phyloP scores from a whole-genome alignment of 1,140 invertebrate genomes.

The Ganaspis sp. region DNA sequence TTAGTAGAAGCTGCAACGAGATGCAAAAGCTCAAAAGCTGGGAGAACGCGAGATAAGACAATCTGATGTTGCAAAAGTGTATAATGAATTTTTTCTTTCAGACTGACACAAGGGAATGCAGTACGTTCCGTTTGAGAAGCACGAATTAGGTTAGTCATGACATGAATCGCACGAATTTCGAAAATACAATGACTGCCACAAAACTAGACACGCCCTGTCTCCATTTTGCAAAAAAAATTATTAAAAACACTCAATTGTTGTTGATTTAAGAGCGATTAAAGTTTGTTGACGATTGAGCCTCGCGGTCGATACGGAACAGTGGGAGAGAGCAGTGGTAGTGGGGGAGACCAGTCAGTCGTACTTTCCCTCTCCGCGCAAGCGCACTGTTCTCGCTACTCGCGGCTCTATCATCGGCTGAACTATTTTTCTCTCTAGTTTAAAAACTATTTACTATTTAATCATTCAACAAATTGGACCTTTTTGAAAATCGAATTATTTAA shows the following conservation, averaged over 20 bases:
- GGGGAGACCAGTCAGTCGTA: no score
- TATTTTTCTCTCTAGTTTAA: not conserved
- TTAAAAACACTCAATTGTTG: no score
- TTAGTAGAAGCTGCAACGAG: constrained; percentile 68
- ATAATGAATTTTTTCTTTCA: not conserved
- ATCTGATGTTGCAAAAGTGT: not conserved
- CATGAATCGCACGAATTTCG: not conserved
- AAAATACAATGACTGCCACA: not conserved
- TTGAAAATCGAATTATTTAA: no score
- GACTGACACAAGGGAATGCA: constrained; percentile 22
- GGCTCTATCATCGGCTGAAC: not conserved
- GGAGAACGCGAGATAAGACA: constrained; percentile 50
- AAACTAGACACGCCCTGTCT: constrained; percentile 22
- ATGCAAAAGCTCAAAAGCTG: constrained; percentile 72
- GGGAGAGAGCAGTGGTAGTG: no score
- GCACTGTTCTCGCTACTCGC: not conserved
- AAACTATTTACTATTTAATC: no score
- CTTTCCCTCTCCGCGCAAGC: no score
- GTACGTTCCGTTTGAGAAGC: not conserved
- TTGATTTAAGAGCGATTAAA: no score
- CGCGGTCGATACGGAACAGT: no score
- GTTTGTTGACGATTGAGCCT: no score
- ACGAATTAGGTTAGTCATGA: not conserved
- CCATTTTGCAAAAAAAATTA: no score
- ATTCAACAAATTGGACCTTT: no score